Evolutionary conservation across 2,797 vertebrate genomes (phyloP), one percentile per base, ranked within the genome.

Genomic region (Acanthornis magna): DNA sequence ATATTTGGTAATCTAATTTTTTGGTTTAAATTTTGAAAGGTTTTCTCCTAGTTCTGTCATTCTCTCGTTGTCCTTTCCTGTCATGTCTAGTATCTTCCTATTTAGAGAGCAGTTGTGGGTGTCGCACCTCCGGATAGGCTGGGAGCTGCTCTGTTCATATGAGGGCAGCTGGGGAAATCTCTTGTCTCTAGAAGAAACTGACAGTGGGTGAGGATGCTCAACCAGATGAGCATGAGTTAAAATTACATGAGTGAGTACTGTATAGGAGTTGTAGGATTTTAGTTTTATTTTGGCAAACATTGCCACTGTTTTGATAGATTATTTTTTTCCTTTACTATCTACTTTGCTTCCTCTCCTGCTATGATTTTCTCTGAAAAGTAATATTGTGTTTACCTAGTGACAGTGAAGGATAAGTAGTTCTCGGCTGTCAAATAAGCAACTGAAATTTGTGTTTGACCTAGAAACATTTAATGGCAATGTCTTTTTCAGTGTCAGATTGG

Each of bases 361-460:
- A 61, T 86, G 45, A 84, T 90, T 92, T 93, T 75, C 45, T 94
- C 89, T 87, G 84, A 89, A 94, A 92, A 87, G 58, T 85, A 94
- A 83, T 90, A 81, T 60, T 94, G 45, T 91, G 68, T 95, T 97
- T 96, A 88, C 84, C 54, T 63, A 57, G 81, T 73, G 95, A 82
- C 66, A 95, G 61, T 80, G 79, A 93, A 95, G 77, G 76, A 65
- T 86, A 94, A 85, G 82, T 68, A 91, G 74, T 88, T 96, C 89
- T 91, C 74, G 78, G 61, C 91, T 95, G 82, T 95, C 95, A 95
- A 88, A 92, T 61, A 91, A 62, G 77, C 89, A 95, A 77, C 61
- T 88, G 81, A 90, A 94, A 65, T 95, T 95, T 96, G 57, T 45
- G 42, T 93, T 93, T 94, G 95, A 94, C 92, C 82, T 84, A 93